Evolutionary conservation across 2,113 vertebrate species (phyloP).

Genomic region (Melanocharis versteri): DNA sequence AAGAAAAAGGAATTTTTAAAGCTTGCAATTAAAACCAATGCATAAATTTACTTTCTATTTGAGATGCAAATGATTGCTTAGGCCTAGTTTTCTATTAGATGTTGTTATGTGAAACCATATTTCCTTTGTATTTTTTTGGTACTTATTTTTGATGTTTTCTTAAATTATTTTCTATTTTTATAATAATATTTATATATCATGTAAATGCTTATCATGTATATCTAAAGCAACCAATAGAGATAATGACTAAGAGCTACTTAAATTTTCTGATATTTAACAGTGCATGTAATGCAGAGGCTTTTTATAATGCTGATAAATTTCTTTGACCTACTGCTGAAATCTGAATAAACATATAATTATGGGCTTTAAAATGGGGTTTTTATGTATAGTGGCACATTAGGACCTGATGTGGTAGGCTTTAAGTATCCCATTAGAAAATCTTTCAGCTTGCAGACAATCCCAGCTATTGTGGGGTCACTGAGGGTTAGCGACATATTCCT

Average conservation of each 20-base stretch:
- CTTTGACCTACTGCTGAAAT: conserved; percentile 11
- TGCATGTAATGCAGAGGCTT: not conserved
- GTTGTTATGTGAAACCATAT: not conserved
- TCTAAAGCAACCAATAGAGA: not conserved
- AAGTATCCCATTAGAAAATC: not conserved
- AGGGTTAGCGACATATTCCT: not conserved
- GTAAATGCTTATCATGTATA: not conserved
- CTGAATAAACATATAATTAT: conserved; percentile 36
- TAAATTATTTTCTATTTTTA: not conserved
- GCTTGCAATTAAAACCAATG: not conserved
- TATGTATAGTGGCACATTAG: not conserved
- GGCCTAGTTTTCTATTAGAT: not conserved
- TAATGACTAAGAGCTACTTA: not conserved
- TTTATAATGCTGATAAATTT: not conserved
- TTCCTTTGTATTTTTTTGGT: not conserved
- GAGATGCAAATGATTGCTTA: not conserved
- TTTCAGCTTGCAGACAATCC: not conserved
- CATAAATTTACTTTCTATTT: not conserved
- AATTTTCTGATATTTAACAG: not conserved
- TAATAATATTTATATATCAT: not conserved
- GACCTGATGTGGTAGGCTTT: not conserved
- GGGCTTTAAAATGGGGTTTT: not conserved
- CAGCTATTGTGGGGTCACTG: not conserved
- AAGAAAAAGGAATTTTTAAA: not conserved
- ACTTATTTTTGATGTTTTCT: not conserved